phyloP scores from a whole-genome alignment of 1,140 invertebrate genomes.

The Rhynchophorus ferrugineus region DNA sequence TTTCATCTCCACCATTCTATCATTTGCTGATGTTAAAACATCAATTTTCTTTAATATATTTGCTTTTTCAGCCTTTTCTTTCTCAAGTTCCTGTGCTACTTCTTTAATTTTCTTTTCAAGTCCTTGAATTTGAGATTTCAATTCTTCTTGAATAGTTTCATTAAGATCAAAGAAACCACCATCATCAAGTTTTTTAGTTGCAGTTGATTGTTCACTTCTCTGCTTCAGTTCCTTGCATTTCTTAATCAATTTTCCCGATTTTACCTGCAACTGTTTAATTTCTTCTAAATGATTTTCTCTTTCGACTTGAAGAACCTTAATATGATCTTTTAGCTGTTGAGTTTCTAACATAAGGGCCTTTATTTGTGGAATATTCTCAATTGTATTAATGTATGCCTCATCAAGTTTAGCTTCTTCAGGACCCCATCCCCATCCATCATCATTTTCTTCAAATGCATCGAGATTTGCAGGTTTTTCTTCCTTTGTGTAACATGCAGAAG shows the following conservation, averaged over 20 bases:
- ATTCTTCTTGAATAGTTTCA: slow-evolving; percentile 65
- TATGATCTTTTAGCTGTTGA: slow-evolving; percentile 42
- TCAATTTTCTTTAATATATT: slow-evolving; percentile 62
- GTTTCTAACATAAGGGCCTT: slow-evolving; percentile 33
- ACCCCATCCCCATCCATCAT: slow-evolving; percentile 52
- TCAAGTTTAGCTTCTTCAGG: slow-evolving; percentile 45
- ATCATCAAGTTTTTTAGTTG: slow-evolving; percentile 42
- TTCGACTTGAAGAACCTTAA: slow-evolving; percentile 46
- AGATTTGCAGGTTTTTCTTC: slow-evolving; percentile 35
- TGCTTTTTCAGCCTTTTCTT: slow-evolving; percentile 57
- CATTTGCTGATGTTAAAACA: slow-evolving; percentile 66
- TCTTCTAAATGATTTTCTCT: slow-evolving; percentile 47
- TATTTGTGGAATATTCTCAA: slow-evolving; percentile 28
- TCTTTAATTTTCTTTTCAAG: slow-evolving; percentile 59
- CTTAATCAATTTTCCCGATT: slow-evolving; percentile 60
- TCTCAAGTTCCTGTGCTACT: slow-evolving; percentile 47
- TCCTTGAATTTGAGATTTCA: slow-evolving; percentile 55
- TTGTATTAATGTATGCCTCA: slow-evolving; percentile 33
- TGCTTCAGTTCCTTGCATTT: slow-evolving; percentile 68
- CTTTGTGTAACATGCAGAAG: slow-evolving; percentile 21
- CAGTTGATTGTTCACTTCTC: slow-evolving; percentile 53
- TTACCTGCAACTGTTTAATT: slow-evolving; percentile 51
- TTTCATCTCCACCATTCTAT: slow-evolving; percentile 67
- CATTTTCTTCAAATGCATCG: slow-evolving; percentile 35
- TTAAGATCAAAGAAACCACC: slow-evolving; percentile 58